Base-by-base conservation (phyloP, 2,797 vertebrate genomes). In the Phataginus tricuspis region DNA sequence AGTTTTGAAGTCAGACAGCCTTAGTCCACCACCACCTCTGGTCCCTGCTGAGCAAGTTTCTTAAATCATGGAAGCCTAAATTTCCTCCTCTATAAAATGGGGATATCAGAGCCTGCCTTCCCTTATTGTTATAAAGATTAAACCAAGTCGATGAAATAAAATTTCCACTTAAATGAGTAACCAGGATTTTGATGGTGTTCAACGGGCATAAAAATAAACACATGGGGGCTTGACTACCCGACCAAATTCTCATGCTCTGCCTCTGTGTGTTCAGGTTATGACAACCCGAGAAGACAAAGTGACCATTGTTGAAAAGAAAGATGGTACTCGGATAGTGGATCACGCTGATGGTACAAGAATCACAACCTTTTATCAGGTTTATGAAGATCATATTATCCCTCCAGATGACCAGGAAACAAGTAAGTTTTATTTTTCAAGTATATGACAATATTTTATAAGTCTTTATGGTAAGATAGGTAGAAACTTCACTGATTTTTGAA, bases 321-420 rank as follows among this genome's bases (percentile, higher is more conserved):
- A 99, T 49, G 99, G 99, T 11, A 99, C 98, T 29, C 75, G 97
- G 59, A 97, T 98, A 51, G 99, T 99, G 29, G 99, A 99, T 29
- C 99, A 99, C 63, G 98, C 99, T 42, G 99, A 99, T 16, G 99
- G 99, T 83, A 99, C 99, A 87, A 99, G 99, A 95, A 99, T 99
- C 95, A 99, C 99, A 19, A 99, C 98, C 29, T 98, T 99, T 84
- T 99, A 98, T 97, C 98, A 99, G 94, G 98, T 98, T 72, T 90
- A 85, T 92, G 86, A 98, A 97, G 89, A 95, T 69, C 21, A 8
- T 42, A 27, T 97, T 75, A 34, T 68, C 49, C 80, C 87, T 23
- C 4, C 61, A 1, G 34, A 87, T 34, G 78, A 87, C 59, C 91
- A 98, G 82, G 93, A 98, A 96, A 97, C 87, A 98, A 98, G 99